Conservation (phyloP, 2,113 vertebrate genomes). For the Pungitius pungitius region DNA sequence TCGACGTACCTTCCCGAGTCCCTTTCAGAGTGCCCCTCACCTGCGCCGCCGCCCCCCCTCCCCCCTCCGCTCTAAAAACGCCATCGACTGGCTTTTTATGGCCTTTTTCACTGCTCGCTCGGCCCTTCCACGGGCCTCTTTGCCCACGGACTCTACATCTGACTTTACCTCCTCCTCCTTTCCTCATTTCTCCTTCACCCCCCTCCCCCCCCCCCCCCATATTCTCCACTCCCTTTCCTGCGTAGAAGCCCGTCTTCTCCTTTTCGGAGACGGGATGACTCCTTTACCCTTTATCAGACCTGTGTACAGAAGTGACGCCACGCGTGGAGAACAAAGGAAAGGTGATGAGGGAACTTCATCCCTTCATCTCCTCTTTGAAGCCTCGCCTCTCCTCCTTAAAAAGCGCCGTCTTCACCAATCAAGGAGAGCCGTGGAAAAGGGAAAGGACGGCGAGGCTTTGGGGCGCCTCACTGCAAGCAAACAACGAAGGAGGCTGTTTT, state of each 20-base stretch:
- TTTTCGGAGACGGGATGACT: constrained; percentile 39
- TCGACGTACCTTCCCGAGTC: constrained; percentile 46
- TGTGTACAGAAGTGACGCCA: constrained; percentile 44
- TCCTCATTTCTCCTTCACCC: constrained; percentile 26
- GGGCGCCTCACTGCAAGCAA: constrained; percentile 25
- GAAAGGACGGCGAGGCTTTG: constrained; percentile 8
- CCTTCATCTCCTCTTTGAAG: constrained; percentile 67
- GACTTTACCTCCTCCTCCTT: constrained; percentile 44
- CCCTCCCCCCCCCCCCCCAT: neutral
- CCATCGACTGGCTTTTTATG: constrained; percentile 54
- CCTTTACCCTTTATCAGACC: constrained; percentile 60
- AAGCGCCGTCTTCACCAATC: constrained; percentile 34
- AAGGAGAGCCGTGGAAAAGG: constrained; percentile 30
- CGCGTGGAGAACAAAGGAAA: constrained; percentile 40
- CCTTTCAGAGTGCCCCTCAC: constrained; percentile 54
- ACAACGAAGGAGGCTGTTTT: neutral
- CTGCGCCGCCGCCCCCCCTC: constrained; percentile 52
- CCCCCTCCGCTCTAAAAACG: constrained; percentile 39
- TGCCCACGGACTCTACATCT: constrained; percentile 39
- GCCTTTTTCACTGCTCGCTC: constrained; percentile 38
- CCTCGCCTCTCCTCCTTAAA: constrained; percentile 12
- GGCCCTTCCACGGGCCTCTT: constrained; percentile 40
- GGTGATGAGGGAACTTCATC: constrained; percentile 48
- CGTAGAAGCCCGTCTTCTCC: constrained; percentile 1
- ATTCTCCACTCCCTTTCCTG: constrained; percentile 33